Conservation (phyloP, 1,140 invertebrate species). For the Conus ventricosus region DNA sequence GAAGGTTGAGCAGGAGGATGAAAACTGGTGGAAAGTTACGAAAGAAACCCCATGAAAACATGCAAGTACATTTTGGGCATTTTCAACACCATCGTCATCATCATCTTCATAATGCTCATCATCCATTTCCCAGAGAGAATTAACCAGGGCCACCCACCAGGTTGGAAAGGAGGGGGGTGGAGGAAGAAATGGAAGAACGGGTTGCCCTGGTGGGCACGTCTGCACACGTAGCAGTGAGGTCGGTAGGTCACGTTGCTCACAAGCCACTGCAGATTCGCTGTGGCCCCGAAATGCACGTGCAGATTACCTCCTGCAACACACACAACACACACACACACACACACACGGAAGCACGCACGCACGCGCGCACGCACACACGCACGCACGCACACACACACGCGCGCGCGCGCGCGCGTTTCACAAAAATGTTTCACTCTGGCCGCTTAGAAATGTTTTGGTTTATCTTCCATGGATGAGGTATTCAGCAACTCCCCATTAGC, state of each 20-base stretch:
- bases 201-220: not conserved
- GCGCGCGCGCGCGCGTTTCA: not conserved
- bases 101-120: too few relatives aligned
- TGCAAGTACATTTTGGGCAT: too few relatives aligned
- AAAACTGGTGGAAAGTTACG: too few relatives aligned
- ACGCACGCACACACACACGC: constrained; percentile 19
- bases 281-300: constrained; percentile 18
- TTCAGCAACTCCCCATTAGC: too few relatives aligned
- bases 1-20: too few relatives aligned
- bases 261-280: constrained; percentile 9
- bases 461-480: too few relatives aligned
- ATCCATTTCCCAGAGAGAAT: not conserved
- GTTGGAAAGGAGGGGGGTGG: not conserved
- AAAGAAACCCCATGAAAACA: too few relatives aligned
- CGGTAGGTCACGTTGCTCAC: constrained; percentile 28
- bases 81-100: too few relatives aligned
- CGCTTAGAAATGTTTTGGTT: not conserved
- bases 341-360: not conserved
- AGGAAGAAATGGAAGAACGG: constrained; percentile 16
- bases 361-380: not conserved
- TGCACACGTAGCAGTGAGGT: constrained; percentile 33
- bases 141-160: not conserved
- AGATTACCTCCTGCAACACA: constrained; percentile 26
- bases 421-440: too few relatives aligned
- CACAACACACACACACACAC: not conserved